These are phyloP conservation scores for Adelosebastes latens DNA, from an alignment of 2,797 vertebrate genomes.

Conservation along the genomic window DNA sequence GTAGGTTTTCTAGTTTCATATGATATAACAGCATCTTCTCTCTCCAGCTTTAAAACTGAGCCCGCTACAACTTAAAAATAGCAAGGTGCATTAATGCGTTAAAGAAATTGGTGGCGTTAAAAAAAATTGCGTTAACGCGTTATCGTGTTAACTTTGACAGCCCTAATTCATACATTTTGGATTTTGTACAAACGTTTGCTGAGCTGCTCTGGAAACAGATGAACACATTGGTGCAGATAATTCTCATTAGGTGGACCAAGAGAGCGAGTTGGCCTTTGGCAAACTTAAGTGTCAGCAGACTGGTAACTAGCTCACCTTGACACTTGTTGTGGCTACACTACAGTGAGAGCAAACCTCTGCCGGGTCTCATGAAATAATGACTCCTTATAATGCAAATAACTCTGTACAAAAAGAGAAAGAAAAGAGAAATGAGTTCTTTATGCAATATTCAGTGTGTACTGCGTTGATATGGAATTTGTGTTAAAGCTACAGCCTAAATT, in stretches of 20 bases:
- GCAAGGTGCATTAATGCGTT: no score
- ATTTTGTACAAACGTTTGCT: not conserved
- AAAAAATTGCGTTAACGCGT: no score
- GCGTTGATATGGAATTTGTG: not conserved
- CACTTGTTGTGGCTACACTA: not conserved
- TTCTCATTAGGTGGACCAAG: not conserved
- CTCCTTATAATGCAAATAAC: not conserved
- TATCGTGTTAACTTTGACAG: no score
- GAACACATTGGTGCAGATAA: not conserved
- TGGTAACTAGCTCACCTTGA: conserved; percentile 2
- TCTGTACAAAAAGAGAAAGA: not conserved
- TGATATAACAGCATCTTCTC: no score
- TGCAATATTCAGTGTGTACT: not conserved
- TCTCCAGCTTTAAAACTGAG: no score
- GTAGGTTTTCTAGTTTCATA: no score
- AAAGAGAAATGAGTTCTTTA: not conserved
- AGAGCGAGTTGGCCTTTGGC: not conserved
- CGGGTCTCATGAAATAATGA: not conserved
- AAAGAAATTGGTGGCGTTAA: no score
- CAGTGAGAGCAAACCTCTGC: not conserved
- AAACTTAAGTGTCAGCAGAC: not conserved
- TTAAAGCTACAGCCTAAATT: not conserved
- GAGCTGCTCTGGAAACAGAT: not conserved
- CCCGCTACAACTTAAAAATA: no score
- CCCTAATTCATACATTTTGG: not conserved